Conservation (phyloP, 2,888 invertebrate species). For the Trichopoda pennipes region DNA sequence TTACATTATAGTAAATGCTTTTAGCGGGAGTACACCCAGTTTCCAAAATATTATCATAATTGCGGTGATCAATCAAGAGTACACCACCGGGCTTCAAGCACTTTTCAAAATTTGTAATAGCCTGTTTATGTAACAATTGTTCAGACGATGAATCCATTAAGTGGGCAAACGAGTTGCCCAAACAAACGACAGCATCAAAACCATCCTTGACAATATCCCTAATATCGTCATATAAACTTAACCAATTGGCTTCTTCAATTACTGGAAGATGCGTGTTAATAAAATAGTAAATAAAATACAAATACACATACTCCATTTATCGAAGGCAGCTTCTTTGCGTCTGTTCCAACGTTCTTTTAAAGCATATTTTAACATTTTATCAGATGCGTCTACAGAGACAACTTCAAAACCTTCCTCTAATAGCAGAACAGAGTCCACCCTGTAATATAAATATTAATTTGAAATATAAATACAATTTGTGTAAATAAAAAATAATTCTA, state of each 20-base stretch:
- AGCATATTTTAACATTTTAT: conserved; percentile 95
- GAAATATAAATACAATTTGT: background rate
- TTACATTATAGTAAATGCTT: conserved; percentile 94
- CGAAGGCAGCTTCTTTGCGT: conserved; percentile 88
- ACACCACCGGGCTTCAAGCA: conserved; percentile 93
- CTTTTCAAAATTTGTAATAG: conserved; percentile 89
- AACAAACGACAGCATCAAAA: conserved; percentile 94
- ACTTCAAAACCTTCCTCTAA: conserved; percentile 93
- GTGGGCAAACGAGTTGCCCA: conserved; percentile 96
- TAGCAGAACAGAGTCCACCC: conserved; percentile 93
- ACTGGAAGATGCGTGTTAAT: conserved; percentile 82
- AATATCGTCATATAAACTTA: conserved; percentile 89
- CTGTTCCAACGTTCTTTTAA: conserved; percentile 92
- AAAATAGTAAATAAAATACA: background rate
- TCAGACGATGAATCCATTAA: conserved; percentile 90
- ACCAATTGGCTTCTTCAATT: conserved; percentile 96
- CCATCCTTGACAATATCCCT: conserved; percentile 83
- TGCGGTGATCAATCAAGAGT: conserved; percentile 92
- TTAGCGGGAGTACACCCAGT: conserved; percentile 89
- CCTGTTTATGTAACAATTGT: conserved; percentile 89
- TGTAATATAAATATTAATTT: conserved; percentile 74
- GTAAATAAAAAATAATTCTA: too few species aligned
- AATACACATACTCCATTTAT: conserved; percentile 88
- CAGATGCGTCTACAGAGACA: conserved; percentile 93
- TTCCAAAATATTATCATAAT: conserved; percentile 91